phyloP scores from a whole-genome alignment of 2,888 invertebrate genomes.

The Clepsis dumicolana region DNA sequence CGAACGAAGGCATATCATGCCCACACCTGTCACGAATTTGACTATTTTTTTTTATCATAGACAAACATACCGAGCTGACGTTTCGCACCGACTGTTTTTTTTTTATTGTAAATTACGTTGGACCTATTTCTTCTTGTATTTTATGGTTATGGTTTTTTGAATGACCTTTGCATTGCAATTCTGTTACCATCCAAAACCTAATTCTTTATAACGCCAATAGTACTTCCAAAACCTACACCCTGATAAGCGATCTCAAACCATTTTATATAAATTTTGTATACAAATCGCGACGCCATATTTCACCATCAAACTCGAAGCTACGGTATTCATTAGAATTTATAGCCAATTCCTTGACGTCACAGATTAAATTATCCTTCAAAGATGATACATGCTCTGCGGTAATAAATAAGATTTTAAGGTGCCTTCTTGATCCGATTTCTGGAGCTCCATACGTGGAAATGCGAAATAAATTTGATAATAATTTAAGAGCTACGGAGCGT shows the following conservation, averaged over 20 bases:
- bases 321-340: conserved; percentile 36
- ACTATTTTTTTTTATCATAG: too few species aligned
- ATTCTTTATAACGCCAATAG: too few species aligned
- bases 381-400: conserved; percentile 31
- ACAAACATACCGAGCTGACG: too few species aligned
- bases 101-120: too few species aligned
- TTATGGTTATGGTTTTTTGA: too few species aligned
- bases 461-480: conserved; percentile 24
- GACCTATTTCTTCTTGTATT: too few species aligned
- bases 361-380: conserved; percentile 39
- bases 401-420: conserved; percentile 36
- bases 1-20: too few species aligned
- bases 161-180: too few species aligned
- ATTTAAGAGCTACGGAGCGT: background rate
- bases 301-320: conserved; percentile 15
- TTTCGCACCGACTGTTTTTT: too few species aligned
- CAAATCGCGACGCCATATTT: conserved; percentile 23
- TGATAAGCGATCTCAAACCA: background rate
- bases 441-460: background rate
- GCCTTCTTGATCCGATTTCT: conserved; percentile 23
- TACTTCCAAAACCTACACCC: too few species aligned
- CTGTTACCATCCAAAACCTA: too few species aligned
- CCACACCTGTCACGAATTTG: too few species aligned
- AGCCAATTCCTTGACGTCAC: conserved; percentile 38
- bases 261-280: conserved; percentile 19